These are phyloP conservation scores for Phallusia fumigata DNA, from an alignment of 23 tunicate species.

Conservation along the genomic window DNA sequence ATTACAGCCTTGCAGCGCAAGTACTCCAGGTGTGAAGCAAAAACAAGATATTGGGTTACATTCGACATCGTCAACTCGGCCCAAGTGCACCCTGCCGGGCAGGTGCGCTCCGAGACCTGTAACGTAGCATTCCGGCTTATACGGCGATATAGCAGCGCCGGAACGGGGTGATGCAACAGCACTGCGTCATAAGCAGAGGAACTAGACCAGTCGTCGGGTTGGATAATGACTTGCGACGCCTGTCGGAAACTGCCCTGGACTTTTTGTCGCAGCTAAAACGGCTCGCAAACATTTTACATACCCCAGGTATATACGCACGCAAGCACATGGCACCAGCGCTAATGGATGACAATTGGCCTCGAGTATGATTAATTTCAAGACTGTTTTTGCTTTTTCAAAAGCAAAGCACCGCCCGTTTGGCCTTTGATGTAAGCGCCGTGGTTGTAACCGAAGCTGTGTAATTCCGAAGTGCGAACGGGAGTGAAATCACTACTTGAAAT, in stretches of 20 bases:
- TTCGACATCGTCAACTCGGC: too few species aligned
- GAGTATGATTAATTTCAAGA: background rate
- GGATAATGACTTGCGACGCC: slow-evolving; percentile 2
- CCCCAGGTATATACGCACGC: background rate
- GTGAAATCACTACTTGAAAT: background rate
- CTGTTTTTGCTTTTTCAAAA: background rate
- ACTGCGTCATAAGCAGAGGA: background rate
- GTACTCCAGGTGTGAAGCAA: background rate
- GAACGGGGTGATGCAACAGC: background rate
- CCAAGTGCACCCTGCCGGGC: too few species aligned
- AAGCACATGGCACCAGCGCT: background rate
- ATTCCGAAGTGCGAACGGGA: background rate
- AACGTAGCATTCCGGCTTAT: background rate
- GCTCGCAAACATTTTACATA: background rate
- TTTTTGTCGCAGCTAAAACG: background rate
- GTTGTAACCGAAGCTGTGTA: too few species aligned
- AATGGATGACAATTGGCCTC: background rate
- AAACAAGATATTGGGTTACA: background rate
- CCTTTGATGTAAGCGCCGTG: too few species aligned
- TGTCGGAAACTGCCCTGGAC: background rate
- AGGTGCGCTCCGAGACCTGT: background rate
- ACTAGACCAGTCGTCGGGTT: slow-evolving; percentile 2
- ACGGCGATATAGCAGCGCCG: background rate
- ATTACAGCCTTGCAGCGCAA: too few species aligned
- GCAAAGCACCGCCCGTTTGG: background rate